Conservation (phyloP, 1,140 invertebrate genomes). For the Neodiprion fabricii region DNA sequence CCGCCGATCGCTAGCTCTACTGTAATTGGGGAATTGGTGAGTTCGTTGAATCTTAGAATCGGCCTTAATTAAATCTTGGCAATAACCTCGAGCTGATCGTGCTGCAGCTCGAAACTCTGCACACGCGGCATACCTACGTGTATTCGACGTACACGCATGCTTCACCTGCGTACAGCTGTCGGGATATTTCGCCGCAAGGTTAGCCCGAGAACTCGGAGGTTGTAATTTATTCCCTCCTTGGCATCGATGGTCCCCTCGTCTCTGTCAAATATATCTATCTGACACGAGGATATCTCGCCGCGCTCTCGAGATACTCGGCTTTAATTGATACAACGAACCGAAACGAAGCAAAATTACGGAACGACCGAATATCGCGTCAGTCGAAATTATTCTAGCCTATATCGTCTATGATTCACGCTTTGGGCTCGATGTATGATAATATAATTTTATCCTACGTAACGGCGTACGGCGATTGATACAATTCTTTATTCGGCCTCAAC, state of each 20-base stretch:
- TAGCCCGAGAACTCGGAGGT: too few relatives aligned
- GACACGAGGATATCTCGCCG: neutral
- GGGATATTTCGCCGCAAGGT: too few relatives aligned
- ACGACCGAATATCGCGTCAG: neutral
- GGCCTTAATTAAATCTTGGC: neutral
- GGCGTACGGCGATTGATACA: too few relatives aligned
- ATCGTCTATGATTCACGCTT: neutral
- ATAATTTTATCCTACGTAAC: too few relatives aligned
- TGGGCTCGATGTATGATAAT: neutral
- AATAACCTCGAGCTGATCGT: neutral
- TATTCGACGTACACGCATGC: neutral
- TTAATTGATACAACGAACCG: constrained; percentile 5
- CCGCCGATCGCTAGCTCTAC: neutral
- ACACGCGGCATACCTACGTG: neutral
- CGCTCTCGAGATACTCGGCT: neutral
- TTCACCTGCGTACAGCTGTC: too few relatives aligned
- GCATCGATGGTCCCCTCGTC: neutral
- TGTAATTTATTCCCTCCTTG: neutral
- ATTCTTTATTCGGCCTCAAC: too few relatives aligned
- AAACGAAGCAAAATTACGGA: constrained; percentile 3
- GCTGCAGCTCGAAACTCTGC: neutral
- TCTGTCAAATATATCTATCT: neutral
- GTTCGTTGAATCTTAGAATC: neutral
- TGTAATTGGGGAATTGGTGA: neutral
- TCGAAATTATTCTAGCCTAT: neutral